phyloP scores from a whole-genome alignment of 2,113 vertebrate species.

The Xiphias gladius region DNA sequence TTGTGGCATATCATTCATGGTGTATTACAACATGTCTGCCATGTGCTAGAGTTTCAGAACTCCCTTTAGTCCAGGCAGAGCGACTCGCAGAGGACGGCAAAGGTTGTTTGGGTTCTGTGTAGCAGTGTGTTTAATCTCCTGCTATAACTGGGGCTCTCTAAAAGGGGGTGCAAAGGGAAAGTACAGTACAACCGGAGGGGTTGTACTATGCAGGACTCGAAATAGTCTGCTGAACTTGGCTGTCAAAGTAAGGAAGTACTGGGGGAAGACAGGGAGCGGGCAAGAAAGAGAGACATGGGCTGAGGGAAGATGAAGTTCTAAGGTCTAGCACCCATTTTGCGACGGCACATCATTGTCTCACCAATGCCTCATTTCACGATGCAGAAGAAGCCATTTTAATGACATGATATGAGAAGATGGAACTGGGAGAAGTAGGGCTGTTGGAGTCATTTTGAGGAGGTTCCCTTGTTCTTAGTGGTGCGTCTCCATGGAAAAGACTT shows the following conservation, averaged over 20 bases:
- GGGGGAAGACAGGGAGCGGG: conserved; percentile 37
- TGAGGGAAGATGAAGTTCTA: conserved; percentile 30
- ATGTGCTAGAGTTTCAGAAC: conserved; percentile 42
- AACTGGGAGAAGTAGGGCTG: not conserved
- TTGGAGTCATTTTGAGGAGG: conserved; percentile 9
- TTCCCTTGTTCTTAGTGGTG: not conserved
- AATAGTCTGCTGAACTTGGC: conserved; percentile 62
- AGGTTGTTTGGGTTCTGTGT: conserved; percentile 54
- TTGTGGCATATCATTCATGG: not conserved
- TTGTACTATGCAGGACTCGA: conserved; percentile 54
- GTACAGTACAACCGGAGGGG: conserved; percentile 55
- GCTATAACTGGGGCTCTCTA: conserved; percentile 34
- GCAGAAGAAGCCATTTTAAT: conserved; percentile 34
- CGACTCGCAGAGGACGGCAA: conserved; percentile 64
- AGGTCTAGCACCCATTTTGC: conserved; percentile 24
- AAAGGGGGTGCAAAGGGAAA: conserved; percentile 63
- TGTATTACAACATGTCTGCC: conserved; percentile 36
- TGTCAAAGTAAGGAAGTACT: conserved; percentile 31
- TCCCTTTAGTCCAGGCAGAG: conserved; percentile 38
- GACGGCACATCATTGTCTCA: not conserved
- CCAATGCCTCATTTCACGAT: not conserved
- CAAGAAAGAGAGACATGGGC: conserved; percentile 47
- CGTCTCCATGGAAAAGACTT: not conserved
- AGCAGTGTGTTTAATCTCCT: conserved; percentile 60
- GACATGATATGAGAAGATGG: not conserved